Percentiles rank a stretch among this genome's conserved stretches.
Evolutionary conservation across 2,113 vertebrate genomes (phyloP).

Genomic region (Sterrhoptilus dennistouni): DNA sequence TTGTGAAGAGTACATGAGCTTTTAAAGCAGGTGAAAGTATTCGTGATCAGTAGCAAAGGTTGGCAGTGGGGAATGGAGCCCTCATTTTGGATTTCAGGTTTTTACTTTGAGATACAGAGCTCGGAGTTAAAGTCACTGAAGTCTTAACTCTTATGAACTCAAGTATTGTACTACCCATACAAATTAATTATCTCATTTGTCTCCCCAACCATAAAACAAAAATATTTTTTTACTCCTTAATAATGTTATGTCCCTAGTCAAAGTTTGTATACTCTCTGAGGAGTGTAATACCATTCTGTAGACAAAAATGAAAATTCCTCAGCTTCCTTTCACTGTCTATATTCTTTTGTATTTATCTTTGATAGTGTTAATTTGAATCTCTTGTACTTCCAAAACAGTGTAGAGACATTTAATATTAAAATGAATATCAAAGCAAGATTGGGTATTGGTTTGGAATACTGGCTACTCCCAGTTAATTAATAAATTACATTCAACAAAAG

Average conservation of each 20-base stretch:
- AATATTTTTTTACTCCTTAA: not conserved
- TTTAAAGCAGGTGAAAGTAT: not conserved
- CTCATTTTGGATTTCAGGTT: not conserved
- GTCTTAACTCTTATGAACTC: not conserved
- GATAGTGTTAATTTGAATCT: not conserved
- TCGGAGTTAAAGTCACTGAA: not conserved
- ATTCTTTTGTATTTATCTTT: not conserved
- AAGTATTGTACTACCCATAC: not conserved
- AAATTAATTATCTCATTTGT: not conserved
- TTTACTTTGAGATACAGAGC: not conserved
- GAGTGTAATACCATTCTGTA: not conserved
- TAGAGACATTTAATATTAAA: not conserved
- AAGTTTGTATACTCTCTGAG: not conserved
- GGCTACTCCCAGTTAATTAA: not conserved
- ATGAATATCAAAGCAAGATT: not conserved
- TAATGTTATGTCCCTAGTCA: not conserved
- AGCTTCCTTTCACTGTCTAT: not conserved
- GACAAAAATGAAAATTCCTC: not conserved
- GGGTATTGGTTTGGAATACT: not conserved
- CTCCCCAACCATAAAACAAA: not conserved
- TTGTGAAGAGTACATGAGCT: not conserved
- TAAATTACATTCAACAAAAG: not conserved
- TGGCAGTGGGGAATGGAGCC: not conserved
- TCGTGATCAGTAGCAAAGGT: not conserved
- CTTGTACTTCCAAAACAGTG: not conserved